Conservation (phyloP, 2,797 vertebrate genomes). For the Callimico goeldii region DNA sequence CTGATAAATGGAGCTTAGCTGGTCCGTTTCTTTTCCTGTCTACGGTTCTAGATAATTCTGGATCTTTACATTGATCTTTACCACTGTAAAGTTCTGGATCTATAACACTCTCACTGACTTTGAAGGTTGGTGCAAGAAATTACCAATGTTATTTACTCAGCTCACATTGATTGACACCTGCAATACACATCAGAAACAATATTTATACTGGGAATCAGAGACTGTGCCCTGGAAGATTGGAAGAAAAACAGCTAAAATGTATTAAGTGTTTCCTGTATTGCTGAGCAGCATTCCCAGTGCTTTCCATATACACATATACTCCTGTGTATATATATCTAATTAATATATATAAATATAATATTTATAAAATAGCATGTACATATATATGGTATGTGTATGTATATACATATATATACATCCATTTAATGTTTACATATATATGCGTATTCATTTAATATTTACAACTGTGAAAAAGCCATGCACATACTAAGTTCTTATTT, state of each 20-base stretch:
- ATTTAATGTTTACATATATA: not conserved
- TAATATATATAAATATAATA: not conserved
- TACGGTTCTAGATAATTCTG: not conserved
- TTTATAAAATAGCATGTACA: not conserved
- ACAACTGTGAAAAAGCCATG: not conserved
- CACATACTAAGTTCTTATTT: not conserved
- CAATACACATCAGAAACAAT: not conserved
- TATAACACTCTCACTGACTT: not conserved
- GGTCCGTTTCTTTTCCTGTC: not conserved
- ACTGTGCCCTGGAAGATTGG: not conserved
- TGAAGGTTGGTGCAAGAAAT: not conserved
- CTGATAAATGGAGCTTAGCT: not conserved
- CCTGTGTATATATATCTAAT: not conserved
- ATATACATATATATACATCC: not conserved
- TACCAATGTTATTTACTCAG: not conserved
- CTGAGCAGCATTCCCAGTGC: not conserved
- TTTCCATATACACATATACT: not conserved
- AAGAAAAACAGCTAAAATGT: not conserved
- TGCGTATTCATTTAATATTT: not conserved
- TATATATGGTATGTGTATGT: not conserved
- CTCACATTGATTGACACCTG: not conserved
- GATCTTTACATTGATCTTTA: not conserved
- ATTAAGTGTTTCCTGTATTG: not conserved
- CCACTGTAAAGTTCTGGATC: no score
- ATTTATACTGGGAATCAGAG: not conserved